These are phyloP conservation scores for Dendrocincla fuliginosa DNA, from an alignment of 2,797 vertebrate species.

Conservation along the genomic window DNA sequence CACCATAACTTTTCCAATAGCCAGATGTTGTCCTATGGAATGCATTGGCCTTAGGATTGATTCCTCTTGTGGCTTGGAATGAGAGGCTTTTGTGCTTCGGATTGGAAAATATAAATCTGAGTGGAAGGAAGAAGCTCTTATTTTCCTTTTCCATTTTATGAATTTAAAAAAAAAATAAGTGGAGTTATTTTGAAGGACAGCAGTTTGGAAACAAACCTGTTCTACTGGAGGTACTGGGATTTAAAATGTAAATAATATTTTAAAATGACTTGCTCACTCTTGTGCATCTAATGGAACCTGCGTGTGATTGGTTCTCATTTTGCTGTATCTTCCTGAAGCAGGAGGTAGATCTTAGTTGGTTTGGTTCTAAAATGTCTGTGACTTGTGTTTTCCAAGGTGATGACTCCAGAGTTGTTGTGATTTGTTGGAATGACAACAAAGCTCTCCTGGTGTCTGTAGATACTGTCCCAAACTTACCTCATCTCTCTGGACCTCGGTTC, in stretches of 20 bases:
- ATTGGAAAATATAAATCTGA: neutral
- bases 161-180: neutral
- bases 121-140: neutral
- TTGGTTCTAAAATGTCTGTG: neutral
- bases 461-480: neutral
- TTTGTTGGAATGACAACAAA: neutral
- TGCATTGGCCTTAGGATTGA: neutral
- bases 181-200: neutral
- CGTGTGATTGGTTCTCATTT: neutral
- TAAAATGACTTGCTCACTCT: neutral
- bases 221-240: constrained; percentile 6
- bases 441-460: neutral
- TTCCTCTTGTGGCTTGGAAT: neutral
- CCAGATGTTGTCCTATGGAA: neutral
- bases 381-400: neutral
- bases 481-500: neutral
- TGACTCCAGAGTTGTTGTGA: neutral
- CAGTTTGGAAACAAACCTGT: constrained; percentile 26
- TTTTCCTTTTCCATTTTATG: neutral
- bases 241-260: neutral
- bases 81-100: neutral
- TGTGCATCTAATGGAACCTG: neutral
- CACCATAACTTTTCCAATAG: neutral
- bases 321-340: neutral
- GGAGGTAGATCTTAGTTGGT: neutral